phyloP scores from a whole-genome alignment of 2,113 vertebrate genomes.

The Ictidomys tridecemlineatus region DNA sequence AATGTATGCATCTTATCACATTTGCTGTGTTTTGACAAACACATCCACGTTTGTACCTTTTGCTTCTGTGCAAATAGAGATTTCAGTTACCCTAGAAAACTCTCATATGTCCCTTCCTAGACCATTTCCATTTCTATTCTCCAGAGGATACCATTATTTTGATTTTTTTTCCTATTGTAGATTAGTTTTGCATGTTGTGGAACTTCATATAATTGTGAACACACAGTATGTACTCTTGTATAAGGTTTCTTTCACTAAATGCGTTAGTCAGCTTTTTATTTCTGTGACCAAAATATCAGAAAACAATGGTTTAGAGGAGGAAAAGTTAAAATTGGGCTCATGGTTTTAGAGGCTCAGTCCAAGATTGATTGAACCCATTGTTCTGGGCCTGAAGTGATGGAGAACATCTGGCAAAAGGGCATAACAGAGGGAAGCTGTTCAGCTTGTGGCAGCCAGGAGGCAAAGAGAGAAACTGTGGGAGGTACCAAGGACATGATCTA shows the following conservation, averaged over 20 bases:
- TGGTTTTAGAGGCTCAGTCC: too few species aligned
- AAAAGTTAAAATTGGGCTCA: too few species aligned
- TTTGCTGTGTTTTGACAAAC: constrained; percentile 5
- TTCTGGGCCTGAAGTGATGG: too few species aligned
- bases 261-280: too few species aligned
- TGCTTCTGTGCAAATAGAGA: neutral
- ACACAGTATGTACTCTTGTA: neutral
- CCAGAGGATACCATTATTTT: neutral
- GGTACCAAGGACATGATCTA: too few species aligned
- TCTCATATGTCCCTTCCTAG: neutral
- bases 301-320: too few species aligned
- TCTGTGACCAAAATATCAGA: too few species aligned
- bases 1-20: neutral
- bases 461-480: too few species aligned
- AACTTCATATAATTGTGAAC: neutral
- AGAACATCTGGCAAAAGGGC: too few species aligned
- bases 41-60: neutral
- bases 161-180: neutral
- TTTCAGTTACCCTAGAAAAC: neutral
- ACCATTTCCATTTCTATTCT: neutral
- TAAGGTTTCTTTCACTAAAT: neutral
- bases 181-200: neutral
- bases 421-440: too few species aligned
- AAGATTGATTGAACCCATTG: too few species aligned
- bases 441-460: too few species aligned